Conservation (phyloP, 2,113 vertebrate species). For the Daphoenositta chrysoptera region DNA sequence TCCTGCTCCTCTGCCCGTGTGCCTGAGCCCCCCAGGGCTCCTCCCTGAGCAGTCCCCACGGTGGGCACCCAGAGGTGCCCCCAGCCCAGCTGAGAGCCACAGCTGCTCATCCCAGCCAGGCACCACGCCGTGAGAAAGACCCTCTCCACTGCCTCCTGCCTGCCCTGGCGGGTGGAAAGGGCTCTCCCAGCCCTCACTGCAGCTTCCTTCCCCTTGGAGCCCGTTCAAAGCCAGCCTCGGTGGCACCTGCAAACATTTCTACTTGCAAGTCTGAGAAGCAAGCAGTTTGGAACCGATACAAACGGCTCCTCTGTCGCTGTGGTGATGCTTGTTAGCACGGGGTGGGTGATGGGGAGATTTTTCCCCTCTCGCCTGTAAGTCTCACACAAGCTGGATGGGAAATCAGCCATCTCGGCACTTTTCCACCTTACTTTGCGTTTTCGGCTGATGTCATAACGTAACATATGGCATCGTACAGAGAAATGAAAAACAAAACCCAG, state of each 20-base stretch:
- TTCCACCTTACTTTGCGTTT: conserved; percentile 59
- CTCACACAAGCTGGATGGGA: conserved; percentile 39
- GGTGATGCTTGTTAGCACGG: neutral
- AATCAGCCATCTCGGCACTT: conserved; percentile 58
- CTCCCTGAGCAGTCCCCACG: rapidly evolving
- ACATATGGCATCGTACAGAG: conserved; percentile 25
- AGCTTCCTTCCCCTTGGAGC: conserved; percentile 35
- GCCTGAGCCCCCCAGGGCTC: neutral
- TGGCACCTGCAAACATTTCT: conserved; percentile 4
- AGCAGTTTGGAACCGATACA: neutral
- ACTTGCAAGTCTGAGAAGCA: neutral
- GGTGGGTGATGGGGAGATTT: conserved; percentile 24
- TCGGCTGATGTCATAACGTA: neutral
- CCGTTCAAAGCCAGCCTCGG: neutral
- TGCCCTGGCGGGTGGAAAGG: neutral
- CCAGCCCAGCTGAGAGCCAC: neutral
- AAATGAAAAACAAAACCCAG: neutral
- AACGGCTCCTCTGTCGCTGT: conserved; percentile 23
- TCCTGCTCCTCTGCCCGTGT: rapidly evolving
- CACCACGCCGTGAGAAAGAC: neutral
- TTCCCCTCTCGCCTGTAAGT: neutral
- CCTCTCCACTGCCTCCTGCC: neutral
- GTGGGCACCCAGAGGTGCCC: rapidly evolving
- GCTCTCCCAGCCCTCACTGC: neutral
- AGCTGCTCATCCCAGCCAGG: neutral